Evolutionary conservation across 2,888 invertebrate genomes (phyloP).

Genomic region (Chaetoderma sp.): DNA sequence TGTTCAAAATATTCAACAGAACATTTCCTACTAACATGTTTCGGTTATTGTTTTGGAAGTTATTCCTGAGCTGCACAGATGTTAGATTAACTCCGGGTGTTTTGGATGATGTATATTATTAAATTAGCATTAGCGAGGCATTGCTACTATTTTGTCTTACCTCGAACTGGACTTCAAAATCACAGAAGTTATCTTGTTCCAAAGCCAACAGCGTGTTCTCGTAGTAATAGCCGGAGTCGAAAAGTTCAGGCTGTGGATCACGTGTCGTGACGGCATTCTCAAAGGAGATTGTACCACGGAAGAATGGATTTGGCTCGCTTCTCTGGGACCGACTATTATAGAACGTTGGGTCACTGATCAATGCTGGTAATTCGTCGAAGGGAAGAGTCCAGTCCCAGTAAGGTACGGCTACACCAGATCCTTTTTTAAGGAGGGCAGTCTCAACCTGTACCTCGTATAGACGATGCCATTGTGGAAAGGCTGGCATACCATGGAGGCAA

Average conservation of each 20-base stretch:
- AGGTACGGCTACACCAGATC: constrained; percentile 35
- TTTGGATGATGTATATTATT: too few relatives aligned
- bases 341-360: constrained; percentile 27
- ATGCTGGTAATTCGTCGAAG: constrained; percentile 21
- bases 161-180: constrained; percentile 27
- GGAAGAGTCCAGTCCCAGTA: constrained; percentile 38
- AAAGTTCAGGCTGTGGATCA: constrained; percentile 12
- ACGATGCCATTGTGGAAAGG: constrained; percentile 39
- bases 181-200: constrained; percentile 22
- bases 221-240: constrained; percentile 13
- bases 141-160: too few relatives aligned
- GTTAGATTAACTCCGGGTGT: too few relatives aligned
- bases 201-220: constrained; percentile 22
- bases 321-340: constrained; percentile 23
- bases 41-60: too few relatives aligned
- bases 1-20: too few relatives aligned
- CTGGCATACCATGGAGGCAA: constrained; percentile 34
- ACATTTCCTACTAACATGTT: too few relatives aligned
- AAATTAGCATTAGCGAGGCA: too few relatives aligned
- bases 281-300: constrained; percentile 19
- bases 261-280: constrained; percentile 19
- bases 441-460: constrained; percentile 35
- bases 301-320: constrained; percentile 33
- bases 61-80: too few relatives aligned
- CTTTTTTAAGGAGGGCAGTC: constrained; percentile 30